Evolutionary conservation across 2,113 vertebrate species (phyloP).

Genomic region (Scatophagus argus): DNA sequence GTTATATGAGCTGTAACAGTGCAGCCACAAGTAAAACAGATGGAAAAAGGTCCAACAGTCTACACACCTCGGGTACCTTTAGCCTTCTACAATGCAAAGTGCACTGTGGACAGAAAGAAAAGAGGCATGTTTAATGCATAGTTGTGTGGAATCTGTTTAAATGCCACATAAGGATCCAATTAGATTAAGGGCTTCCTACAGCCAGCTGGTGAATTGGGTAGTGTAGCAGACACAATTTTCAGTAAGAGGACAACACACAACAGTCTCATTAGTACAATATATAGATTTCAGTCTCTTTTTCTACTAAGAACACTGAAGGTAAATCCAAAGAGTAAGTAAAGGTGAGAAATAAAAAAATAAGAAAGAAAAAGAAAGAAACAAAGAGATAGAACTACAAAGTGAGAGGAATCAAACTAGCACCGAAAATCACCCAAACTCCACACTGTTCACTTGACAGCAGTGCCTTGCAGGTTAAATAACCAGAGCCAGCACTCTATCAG

Average conservation of each 20-base stretch:
- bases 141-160: slow-evolving; percentile 7
- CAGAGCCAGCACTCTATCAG: slow-evolving; percentile 45
- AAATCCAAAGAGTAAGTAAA: neutral
- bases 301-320: neutral
- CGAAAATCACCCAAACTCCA: slow-evolving; percentile 3
- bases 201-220: neutral
- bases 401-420: neutral
- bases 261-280: neutral
- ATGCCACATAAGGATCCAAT: slow-evolving; percentile 21
- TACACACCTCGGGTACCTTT: neutral
- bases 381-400: neutral
- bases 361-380: neutral
- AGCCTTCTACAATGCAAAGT: neutral
- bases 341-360: neutral
- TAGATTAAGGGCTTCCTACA: slow-evolving; percentile 23
- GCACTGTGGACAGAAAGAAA: neutral
- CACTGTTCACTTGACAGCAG: slow-evolving; percentile 21
- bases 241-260: slow-evolving; percentile 11
- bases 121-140: neutral
- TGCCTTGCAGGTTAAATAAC: slow-evolving; percentile 41
- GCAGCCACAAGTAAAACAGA: neutral
- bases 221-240: neutral
- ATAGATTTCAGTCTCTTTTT: neutral
- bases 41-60: neutral
- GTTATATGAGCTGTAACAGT: neutral